These are phyloP conservation scores for Sebastes kiyomatsui DNA, from an alignment of 2,797 vertebrate genomes.

Conservation along the genomic window DNA sequence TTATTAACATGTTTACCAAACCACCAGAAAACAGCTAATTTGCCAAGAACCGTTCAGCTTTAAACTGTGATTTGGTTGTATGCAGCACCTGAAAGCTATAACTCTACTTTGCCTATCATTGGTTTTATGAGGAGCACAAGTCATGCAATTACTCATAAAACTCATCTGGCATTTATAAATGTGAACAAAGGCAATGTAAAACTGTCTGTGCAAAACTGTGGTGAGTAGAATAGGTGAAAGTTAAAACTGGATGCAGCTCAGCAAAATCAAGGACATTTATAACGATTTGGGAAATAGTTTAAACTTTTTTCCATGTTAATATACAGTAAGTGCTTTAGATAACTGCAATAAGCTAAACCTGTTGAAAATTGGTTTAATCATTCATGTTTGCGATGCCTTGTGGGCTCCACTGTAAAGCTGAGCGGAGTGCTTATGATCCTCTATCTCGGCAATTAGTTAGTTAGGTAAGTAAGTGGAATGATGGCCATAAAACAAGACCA, in stretches of 20 bases:
- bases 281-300: neutral
- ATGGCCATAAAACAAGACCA: neutral
- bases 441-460: neutral
- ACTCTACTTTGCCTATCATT: constrained; percentile 18
- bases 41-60: constrained; percentile 47
- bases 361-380: neutral
- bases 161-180: constrained; percentile 3
- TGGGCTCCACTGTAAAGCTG: neutral
- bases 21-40: constrained; percentile 51
- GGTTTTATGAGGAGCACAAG: constrained; percentile 2
- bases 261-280: neutral
- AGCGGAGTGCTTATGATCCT: neutral
- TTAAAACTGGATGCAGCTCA: neutral
- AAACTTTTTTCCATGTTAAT: neutral
- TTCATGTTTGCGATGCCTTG: neutral
- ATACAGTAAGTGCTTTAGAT: neutral
- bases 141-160: constrained; percentile 2
- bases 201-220: neutral
- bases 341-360: neutral
- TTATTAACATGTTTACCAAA: constrained; percentile 80
- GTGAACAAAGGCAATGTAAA: neutral
- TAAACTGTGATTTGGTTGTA: constrained; percentile 56
- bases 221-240: neutral
- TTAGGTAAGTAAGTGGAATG: neutral
- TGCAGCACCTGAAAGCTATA: constrained; percentile 28